phyloP scores from a whole-genome alignment of 2,113 vertebrate genomes.

The Alexandromys fortis region DNA sequence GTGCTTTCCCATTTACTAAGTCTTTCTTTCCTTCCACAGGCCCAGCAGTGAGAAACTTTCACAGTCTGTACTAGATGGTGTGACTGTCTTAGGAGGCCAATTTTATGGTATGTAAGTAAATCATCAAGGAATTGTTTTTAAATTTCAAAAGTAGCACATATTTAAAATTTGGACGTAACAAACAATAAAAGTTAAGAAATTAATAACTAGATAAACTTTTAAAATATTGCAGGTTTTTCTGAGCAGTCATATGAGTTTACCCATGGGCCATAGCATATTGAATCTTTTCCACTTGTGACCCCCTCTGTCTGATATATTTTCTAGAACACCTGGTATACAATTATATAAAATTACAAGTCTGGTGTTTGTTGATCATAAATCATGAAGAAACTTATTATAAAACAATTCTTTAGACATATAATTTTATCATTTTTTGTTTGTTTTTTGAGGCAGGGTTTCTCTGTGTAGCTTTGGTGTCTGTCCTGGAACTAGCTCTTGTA shows the following conservation, averaged over 20 bases:
- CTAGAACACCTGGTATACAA: background rate
- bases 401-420: background rate
- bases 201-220: background rate
- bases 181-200: background rate
- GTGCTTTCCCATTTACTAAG: background rate
- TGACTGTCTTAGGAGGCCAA: constrained; percentile 89
- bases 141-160: background rate
- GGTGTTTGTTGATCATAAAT: background rate
- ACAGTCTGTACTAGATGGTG: constrained; percentile 91
- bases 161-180: background rate
- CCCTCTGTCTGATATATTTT: background rate
- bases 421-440: background rate
- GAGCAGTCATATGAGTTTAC: background rate
- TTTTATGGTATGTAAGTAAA: constrained; percentile 78
- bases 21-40: constrained; percentile 81
- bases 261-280: background rate
- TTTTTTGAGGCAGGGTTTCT: too few relatives aligned
- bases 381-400: background rate
- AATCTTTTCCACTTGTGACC: background rate
- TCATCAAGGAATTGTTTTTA: background rate
- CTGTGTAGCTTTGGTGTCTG: too few relatives aligned
- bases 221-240: constrained; percentile 8
- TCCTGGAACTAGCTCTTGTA: too few relatives aligned
- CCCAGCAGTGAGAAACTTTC: constrained; percentile 92
- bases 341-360: background rate